A percentile compares a stretch with the other conserved stretches of the same genome.
phyloP scores from a whole-genome alignment of 2,888 invertebrate species.

The Eupithecia centaureata region DNA sequence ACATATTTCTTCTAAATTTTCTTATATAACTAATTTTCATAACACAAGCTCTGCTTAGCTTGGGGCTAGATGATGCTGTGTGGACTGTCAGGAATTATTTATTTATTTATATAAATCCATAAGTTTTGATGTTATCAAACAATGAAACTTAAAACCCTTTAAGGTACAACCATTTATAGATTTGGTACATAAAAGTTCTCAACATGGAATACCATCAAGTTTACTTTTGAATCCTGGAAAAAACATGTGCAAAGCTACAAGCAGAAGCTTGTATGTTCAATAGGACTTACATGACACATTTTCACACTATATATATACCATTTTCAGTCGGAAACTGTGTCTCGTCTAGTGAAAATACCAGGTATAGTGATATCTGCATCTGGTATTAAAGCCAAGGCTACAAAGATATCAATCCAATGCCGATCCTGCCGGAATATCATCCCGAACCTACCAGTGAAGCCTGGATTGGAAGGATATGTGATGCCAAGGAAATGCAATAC shows the following conservation, averaged over 20 bases:
- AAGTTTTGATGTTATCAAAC: background rate
- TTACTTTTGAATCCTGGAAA: background rate
- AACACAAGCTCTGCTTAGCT: no score
- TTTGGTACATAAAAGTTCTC: no score
- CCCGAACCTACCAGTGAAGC: constrained; percentile 94
- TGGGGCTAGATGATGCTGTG: no score
- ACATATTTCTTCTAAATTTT: no score
- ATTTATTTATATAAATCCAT: no score
- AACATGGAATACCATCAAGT: no score
- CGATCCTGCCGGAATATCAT: constrained; percentile 95
- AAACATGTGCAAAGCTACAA: background rate
- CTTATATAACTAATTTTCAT: no score
- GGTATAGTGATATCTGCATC: constrained; percentile 98
- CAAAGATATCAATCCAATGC: constrained; percentile 97
- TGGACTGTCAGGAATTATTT: no score
- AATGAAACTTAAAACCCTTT: no score
- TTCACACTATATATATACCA: background rate
- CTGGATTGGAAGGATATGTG: constrained; percentile 97
- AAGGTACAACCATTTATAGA: no score
- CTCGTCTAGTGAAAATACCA: constrained; percentile 96
- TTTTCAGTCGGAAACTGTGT: constrained; percentile 95
- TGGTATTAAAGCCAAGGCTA: constrained; percentile 97
- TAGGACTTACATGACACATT: background rate
- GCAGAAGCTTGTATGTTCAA: background rate
- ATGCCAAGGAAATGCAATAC: constrained; percentile 97